Conservation (phyloP, 2,113 vertebrate genomes). For the Pedionomus torquatus region DNA sequence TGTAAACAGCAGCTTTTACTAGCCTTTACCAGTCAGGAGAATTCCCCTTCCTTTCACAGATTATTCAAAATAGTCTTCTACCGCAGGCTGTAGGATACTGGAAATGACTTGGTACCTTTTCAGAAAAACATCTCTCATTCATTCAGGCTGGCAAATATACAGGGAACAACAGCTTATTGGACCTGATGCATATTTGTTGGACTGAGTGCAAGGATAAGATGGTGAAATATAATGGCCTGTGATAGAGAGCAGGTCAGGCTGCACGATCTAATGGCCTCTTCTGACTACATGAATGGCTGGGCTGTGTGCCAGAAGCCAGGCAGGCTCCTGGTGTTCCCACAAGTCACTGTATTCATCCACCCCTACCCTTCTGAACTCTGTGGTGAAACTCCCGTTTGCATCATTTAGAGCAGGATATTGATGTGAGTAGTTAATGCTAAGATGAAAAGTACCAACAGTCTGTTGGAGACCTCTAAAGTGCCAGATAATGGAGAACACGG, state of each 20-base stretch:
- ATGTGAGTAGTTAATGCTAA: background rate
- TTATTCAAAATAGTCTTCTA: background rate
- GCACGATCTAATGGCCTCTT: slow-evolving; percentile 13
- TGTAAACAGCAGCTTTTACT: background rate
- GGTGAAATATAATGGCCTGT: slow-evolving; percentile 8
- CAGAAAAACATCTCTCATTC: background rate
- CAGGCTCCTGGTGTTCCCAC: slow-evolving; percentile 20
- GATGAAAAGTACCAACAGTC: background rate
- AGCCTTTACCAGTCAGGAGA: background rate
- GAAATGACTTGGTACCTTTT: slow-evolving; percentile 10
- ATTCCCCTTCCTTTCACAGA: background rate
- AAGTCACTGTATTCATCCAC: background rate
- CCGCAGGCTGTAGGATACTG: background rate
- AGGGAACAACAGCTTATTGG: slow-evolving; percentile 6
- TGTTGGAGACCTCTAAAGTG: background rate
- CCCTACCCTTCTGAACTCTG: background rate
- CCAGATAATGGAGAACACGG: background rate
- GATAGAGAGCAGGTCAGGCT: slow-evolving; percentile 10
- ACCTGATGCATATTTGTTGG: slow-evolving; percentile 9
- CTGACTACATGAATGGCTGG: background rate
- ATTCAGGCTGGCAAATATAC: background rate
- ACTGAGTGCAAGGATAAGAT: background rate
- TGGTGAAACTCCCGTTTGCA: background rate
- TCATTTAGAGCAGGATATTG: background rate
- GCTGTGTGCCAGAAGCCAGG: slow-evolving; percentile 41